These are phyloP conservation scores for Xenopus laevis DNA, from an alignment of 2,113 vertebrate genomes.

Conservation along the genomic window DNA sequence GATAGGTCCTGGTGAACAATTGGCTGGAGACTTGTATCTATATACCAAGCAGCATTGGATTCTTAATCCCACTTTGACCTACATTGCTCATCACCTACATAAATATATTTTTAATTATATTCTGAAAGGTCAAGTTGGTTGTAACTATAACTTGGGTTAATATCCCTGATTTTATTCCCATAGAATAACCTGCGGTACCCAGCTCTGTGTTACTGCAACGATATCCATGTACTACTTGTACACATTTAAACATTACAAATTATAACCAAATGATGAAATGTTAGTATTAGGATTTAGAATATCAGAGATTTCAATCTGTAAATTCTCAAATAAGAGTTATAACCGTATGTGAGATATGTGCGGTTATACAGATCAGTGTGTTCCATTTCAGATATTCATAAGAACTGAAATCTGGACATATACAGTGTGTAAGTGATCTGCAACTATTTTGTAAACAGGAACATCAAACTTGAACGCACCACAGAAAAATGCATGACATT, in stretches of 20 bases:
- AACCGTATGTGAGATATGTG: not conserved
- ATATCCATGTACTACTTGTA: too few species aligned
- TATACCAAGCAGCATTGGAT: too few species aligned
- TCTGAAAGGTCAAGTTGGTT: too few species aligned
- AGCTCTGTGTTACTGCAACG: too few species aligned
- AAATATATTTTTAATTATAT: too few species aligned
- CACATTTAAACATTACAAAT: not conserved
- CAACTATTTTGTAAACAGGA: conserved; percentile 46
- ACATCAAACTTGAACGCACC: conserved; percentile 45
- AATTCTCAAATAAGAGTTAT: not conserved
- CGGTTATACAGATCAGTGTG: not conserved
- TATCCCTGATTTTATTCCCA: too few species aligned
- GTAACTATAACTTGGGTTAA: too few species aligned
- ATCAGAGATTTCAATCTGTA: not conserved
- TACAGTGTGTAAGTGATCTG: conserved; percentile 28
- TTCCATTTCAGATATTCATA: not conserved
- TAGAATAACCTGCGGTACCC: too few species aligned
- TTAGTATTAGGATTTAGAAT: not conserved
- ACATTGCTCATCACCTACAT: too few species aligned
- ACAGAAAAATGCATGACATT: conserved; percentile 47
- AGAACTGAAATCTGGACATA: conserved; percentile 23
- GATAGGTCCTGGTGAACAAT: too few species aligned
- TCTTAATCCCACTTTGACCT: too few species aligned
- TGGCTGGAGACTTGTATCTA: too few species aligned
- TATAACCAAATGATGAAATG: not conserved